Evolutionary conservation across 2,797 vertebrate species (phyloP).

Genomic region (Cyprinodon diabolis): DNA sequence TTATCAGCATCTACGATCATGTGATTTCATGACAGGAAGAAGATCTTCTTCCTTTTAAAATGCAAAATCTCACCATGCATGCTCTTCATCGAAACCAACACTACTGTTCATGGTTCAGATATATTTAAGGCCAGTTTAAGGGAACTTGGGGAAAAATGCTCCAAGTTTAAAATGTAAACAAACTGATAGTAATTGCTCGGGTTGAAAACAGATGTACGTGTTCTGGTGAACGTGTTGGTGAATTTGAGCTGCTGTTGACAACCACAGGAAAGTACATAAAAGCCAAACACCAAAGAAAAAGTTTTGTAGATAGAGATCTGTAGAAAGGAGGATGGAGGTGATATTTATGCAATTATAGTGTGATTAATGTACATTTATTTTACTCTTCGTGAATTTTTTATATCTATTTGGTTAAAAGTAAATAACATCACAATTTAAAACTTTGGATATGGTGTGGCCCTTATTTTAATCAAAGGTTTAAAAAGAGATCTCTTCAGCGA

Average conservation of each 20-base stretch:
- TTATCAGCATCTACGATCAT: neutral
- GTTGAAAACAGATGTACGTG: neutral
- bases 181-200: too few species aligned
- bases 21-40: neutral
- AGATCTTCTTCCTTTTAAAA: neutral
- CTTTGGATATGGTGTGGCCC: neutral
- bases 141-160: neutral
- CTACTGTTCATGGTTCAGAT: neutral
- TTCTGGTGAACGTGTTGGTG: neutral
- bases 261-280: neutral
- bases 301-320: neutral
- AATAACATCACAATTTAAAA: neutral
- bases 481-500: too few species aligned
- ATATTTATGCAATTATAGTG: neutral
- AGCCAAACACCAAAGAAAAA: neutral
- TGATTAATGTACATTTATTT: neutral
- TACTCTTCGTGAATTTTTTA: neutral
- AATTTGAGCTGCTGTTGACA: neutral
- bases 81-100: too few species aligned
- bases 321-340: neutral
- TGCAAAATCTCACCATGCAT: neutral
- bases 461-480: neutral
- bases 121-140: neutral
- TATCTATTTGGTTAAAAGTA: neutral
- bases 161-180: neutral